Evolutionary conservation across 2,888 invertebrate species (phyloP).

Genomic region (Drosophila borealis): DNA sequence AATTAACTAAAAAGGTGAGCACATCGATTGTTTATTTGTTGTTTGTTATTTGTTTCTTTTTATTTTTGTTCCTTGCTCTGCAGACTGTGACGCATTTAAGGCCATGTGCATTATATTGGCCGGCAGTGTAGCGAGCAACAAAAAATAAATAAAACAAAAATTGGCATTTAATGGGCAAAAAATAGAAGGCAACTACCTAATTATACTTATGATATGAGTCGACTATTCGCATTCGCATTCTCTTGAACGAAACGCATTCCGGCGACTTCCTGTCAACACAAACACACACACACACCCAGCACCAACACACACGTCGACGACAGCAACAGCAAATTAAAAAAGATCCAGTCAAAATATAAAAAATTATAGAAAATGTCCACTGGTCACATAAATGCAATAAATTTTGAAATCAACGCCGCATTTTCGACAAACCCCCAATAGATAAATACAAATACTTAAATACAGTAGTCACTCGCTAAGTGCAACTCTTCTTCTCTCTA

Average conservation of each 20-base stretch:
- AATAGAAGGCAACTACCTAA: conserved; percentile 42
- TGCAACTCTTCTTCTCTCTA: neutral
- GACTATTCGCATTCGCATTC: conserved; percentile 48
- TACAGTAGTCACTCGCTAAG: conserved; percentile 6
- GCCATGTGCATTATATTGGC: conserved; percentile 30
- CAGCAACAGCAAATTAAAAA: conserved; percentile 40
- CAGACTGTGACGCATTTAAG: conserved; percentile 14
- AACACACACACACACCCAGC: conserved; percentile 24
- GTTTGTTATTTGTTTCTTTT: neutral
- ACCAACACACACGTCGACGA: conserved; percentile 16
- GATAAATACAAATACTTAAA: conserved; percentile 47
- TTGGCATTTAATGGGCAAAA: conserved; percentile 35
- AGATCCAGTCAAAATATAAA: conserved; percentile 42
- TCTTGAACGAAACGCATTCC: conserved; percentile 60
- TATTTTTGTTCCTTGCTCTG: neutral
- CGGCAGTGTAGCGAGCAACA: conserved; percentile 34
- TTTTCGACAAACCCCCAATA: conserved; percentile 42
- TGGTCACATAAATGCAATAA: conserved; percentile 73
- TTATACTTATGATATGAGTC: conserved; percentile 43
- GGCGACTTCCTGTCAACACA: conserved; percentile 70
- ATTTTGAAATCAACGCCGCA: conserved; percentile 70
- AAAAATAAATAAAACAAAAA: conserved; percentile 20
- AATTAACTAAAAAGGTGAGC: conserved; percentile 30
- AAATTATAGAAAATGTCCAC: conserved; percentile 56
- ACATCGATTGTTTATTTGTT: conserved; percentile 14